A percentile compares a stretch with the other conserved stretches of the same genome.
Evolutionary conservation across 1,140 invertebrate genomes (phyloP).

Genomic region (Sycophila sp.): DNA sequence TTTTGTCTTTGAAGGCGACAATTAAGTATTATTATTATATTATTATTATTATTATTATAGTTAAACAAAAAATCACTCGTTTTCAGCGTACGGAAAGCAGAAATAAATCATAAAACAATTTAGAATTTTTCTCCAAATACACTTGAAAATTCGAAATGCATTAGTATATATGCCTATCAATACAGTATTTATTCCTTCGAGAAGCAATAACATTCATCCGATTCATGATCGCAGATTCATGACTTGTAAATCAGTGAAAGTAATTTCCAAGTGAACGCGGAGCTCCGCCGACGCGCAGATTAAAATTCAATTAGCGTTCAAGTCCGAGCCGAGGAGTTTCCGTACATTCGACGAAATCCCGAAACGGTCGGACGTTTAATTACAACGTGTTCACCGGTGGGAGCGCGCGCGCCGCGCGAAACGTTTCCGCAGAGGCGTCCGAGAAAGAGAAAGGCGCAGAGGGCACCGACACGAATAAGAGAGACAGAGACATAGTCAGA

Average conservation of each 20-base stretch:
- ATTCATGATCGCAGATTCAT: not conserved
- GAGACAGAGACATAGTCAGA: too few species aligned
- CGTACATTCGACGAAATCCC: constrained; percentile 7
- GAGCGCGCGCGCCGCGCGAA: not conserved
- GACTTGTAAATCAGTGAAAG: constrained; percentile 2
- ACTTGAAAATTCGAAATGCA: too few species aligned
- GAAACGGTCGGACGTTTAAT: constrained; percentile 20
- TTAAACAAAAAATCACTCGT: too few species aligned
- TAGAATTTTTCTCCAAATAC: too few species aligned
- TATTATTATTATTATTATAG: too few species aligned
- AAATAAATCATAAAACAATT: too few species aligned
- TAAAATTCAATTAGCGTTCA: constrained; percentile 27
- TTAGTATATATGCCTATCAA: too few species aligned
- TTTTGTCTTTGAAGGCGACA: too few species aligned
- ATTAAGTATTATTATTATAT: too few species aligned
- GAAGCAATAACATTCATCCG: not conserved
- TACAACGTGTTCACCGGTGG: not conserved
- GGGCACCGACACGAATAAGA: too few species aligned
- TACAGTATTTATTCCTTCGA: too few species aligned
- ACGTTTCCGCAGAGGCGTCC: not conserved
- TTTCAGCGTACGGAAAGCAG: too few species aligned
- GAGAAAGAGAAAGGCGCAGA: not conserved
- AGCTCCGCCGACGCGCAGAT: not conserved
- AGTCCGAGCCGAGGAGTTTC: not conserved
- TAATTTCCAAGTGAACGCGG: not conserved